These are phyloP conservation scores for Autographa pulchrina DNA, from an alignment of 2,888 invertebrate genomes.

Conservation along the genomic window DNA sequence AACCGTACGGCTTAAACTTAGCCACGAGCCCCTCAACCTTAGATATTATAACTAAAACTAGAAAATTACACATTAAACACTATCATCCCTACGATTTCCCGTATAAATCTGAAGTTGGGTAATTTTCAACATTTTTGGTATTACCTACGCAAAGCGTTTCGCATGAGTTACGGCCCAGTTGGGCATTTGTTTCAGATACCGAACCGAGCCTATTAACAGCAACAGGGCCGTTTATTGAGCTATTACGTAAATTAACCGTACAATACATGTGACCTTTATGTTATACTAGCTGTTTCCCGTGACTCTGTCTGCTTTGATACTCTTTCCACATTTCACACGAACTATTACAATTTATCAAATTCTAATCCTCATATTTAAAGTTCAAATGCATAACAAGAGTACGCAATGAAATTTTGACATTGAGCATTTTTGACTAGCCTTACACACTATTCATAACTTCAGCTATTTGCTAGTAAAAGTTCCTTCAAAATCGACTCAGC, in stretches of 20 bases:
- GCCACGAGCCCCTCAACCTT: too few species aligned
- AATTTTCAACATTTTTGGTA: slow-evolving; percentile 64
- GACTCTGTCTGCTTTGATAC: not conserved
- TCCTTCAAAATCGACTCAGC: not conserved
- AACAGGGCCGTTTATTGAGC: slow-evolving; percentile 65
- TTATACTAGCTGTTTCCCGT: slow-evolving; percentile 14
- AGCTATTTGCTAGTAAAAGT: not conserved
- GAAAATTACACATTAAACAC: slow-evolving; percentile 21
- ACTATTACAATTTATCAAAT: too few species aligned
- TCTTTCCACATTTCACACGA: too few species aligned
- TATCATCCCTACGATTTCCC: slow-evolving; percentile 18
- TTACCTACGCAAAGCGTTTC: slow-evolving; percentile 62
- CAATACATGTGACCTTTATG: slow-evolving; percentile 55
- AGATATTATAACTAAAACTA: too few species aligned
- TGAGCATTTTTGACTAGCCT: too few species aligned
- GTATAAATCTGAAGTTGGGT: slow-evolving; percentile 59
- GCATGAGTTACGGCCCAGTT: slow-evolving; percentile 64
- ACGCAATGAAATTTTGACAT: too few species aligned
- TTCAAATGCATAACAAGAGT: too few species aligned
- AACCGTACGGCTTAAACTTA: too few species aligned
- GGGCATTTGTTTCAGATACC: slow-evolving; percentile 67
- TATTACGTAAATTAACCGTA: slow-evolving; percentile 69
- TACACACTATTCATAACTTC: too few species aligned
- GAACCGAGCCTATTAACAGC: slow-evolving; percentile 65
- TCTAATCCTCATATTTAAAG: too few species aligned